phyloP scores from a whole-genome alignment of 2,113 vertebrate species.

The Siniperca chuatsi region DNA sequence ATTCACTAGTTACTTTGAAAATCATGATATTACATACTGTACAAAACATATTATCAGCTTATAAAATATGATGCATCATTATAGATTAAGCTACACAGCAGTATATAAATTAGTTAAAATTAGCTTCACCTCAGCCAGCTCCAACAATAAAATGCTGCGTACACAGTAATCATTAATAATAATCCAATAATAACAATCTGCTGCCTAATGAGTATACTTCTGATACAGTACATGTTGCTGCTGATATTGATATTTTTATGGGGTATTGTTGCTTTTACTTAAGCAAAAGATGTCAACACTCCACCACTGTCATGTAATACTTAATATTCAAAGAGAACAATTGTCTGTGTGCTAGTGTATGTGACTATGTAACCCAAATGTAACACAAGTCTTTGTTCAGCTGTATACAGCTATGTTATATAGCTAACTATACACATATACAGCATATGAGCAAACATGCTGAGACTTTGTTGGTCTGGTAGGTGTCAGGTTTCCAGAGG shows the following conservation, averaged over 20 bases:
- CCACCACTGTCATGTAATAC: neutral
- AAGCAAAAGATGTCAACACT: neutral
- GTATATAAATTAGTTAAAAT: neutral
- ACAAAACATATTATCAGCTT: neutral
- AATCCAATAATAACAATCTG: neutral
- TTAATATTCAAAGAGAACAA: neutral
- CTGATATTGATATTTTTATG: too few relatives aligned
- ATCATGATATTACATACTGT: neutral
- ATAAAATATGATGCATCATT: neutral
- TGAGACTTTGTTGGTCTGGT: conserved; percentile 57
- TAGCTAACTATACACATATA: neutral
- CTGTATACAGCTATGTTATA: neutral
- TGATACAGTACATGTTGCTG: neutral
- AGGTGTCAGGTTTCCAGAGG: conserved; percentile 85
- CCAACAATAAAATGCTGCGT: neutral
- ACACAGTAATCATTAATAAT: neutral
- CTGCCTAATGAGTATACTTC: neutral
- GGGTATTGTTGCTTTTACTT: neutral
- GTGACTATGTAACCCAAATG: neutral
- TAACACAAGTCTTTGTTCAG: neutral
- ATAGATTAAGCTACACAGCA: too few relatives aligned
- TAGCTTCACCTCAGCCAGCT: neutral
- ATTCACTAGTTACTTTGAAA: neutral
- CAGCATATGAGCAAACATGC: conserved; percentile 29
- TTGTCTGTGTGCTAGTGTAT: neutral